Conservation (phyloP, 1,140 invertebrate species). For the Ceratitis capitata region DNA sequence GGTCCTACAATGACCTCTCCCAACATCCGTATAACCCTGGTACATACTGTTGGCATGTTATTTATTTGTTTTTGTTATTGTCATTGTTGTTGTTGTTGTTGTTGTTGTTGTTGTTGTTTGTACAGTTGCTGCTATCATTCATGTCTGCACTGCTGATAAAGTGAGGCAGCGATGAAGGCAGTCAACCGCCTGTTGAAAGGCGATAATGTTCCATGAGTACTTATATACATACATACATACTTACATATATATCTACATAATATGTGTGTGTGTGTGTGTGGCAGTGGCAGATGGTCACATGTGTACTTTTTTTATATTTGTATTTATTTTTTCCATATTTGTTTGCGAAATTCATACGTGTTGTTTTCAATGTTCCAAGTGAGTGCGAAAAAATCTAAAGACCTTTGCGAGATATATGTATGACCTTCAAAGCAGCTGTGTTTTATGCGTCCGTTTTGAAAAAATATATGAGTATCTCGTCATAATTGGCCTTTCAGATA, state of each 20-base stretch:
- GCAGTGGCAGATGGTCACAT: background rate
- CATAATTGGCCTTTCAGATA: too few relatives aligned
- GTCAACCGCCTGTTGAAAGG: conserved; percentile 23
- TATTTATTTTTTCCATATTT: background rate
- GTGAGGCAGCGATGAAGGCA: background rate
- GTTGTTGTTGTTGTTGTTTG: too few relatives aligned
- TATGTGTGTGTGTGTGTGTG: background rate
- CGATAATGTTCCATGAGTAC: background rate
- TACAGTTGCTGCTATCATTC: background rate
- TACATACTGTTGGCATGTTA: background rate
- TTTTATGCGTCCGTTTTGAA: too few relatives aligned
- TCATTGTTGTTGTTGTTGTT: background rate
- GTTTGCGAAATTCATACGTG: background rate
- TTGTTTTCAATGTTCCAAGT: background rate
- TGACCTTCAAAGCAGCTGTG: background rate
- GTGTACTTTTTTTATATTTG: background rate
- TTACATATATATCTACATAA: background rate
- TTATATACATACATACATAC: too few relatives aligned
- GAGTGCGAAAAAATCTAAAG: background rate
- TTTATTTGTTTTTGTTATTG: background rate
- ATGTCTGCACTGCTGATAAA: background rate
- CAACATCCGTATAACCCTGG: background rate
- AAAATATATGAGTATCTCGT: too few relatives aligned
- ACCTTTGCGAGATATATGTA: background rate
- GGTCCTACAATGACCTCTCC: background rate